phyloP scores from a whole-genome alignment of 2,888 invertebrate genomes.

The Drosophila testacea region DNA sequence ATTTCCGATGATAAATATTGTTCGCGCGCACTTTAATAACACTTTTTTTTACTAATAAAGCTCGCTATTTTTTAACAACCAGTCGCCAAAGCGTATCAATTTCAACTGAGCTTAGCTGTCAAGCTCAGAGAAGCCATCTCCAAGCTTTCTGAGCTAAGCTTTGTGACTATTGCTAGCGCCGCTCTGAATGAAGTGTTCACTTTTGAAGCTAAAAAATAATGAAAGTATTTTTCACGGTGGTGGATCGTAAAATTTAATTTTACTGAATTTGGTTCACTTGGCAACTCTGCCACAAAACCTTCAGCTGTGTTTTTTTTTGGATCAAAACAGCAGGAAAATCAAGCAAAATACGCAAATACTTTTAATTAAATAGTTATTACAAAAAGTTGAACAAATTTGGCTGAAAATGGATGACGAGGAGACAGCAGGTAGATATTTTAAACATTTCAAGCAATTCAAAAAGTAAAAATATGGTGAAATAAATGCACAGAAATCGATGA shows the following conservation, averaged over 20 bases:
- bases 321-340: slow-evolving; percentile 35
- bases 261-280: background rate
- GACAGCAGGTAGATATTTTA: slow-evolving; percentile 43
- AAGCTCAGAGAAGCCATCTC: slow-evolving; percentile 7
- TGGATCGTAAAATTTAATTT: background rate
- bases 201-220: no score
- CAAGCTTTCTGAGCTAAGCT: no score
- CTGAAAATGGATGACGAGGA: slow-evolving; percentile 69
- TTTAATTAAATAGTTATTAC: background rate
- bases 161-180: no score
- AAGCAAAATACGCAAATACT: slow-evolving; percentile 10
- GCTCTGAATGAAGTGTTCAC: no score
- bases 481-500: slow-evolving; percentile 58
- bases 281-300: slow-evolving; percentile 41
- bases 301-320: slow-evolving; percentile 57
- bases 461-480: background rate
- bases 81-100: slow-evolving; percentile 14
- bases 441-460: background rate
- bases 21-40: slow-evolving; percentile 12
- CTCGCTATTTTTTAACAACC: background rate
- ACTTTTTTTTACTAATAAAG: background rate
- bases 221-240: no score
- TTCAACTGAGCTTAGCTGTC: slow-evolving; percentile 24
- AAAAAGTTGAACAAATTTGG: slow-evolving; percentile 4
- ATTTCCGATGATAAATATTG: slow-evolving; percentile 13